phyloP scores from a whole-genome alignment of 2,113 vertebrate genomes.

The Rana temporaria region DNA sequence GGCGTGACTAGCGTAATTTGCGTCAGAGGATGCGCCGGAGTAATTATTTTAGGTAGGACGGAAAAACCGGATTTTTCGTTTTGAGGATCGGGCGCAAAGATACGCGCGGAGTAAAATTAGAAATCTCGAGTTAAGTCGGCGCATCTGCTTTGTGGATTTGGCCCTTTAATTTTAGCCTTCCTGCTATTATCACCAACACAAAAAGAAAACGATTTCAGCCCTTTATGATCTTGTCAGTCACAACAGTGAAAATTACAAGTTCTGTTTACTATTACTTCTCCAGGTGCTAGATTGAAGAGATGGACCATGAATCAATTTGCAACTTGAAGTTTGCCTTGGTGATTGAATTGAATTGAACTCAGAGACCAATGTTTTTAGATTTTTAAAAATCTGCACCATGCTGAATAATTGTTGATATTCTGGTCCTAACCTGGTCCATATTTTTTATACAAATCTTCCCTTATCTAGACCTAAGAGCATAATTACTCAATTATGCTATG shows the following conservation, averaged over 20 bases:
- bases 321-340: constrained; percentile 18
- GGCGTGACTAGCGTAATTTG: too few relatives aligned
- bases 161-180: constrained; percentile 46
- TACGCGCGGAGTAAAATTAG: too few relatives aligned
- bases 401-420: background rate
- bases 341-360: background rate
- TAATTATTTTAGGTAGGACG: too few relatives aligned
- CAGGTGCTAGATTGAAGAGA: constrained; percentile 23
- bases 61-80: too few relatives aligned
- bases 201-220: constrained; percentile 42
- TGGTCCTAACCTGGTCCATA: background rate
- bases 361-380: background rate
- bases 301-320: constrained; percentile 36
- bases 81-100: too few relatives aligned
- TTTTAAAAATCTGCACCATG: background rate
- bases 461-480: too few relatives aligned
- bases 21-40: too few relatives aligned
- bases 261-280: constrained; percentile 37
- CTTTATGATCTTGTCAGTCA: constrained; percentile 44
- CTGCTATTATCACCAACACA: constrained; percentile 34
- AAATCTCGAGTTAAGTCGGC: too few relatives aligned
- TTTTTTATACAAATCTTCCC: too few relatives aligned
- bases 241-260: constrained; percentile 37
- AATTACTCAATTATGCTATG: too few relatives aligned
- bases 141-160: too few relatives aligned